Evolutionary conservation across 2,888 invertebrate species (phyloP), one percentile per base, ranked within the genome.

Genomic region (Drosophila pseudotakahashii): DNA sequence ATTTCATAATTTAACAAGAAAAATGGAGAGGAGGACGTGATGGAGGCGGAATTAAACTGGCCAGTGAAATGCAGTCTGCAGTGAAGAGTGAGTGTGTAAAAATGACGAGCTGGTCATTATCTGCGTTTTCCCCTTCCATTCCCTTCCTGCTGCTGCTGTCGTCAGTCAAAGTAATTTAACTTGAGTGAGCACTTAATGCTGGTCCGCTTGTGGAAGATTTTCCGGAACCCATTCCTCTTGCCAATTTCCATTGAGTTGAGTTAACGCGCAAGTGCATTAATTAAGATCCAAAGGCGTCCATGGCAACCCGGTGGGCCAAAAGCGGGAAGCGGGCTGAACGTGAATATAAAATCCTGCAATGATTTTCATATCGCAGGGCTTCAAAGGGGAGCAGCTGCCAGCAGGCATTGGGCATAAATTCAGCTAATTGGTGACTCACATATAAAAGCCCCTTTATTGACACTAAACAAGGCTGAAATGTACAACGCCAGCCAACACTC

Each of bases 251-350:
- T 66, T 68, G 70, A 45, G 72, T 57, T 61, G 75, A 64, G 77
- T 84, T 83, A 88, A 86, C 71, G 79, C 72, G 62, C 71, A 86
- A 88, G 76, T 83, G 87, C 87, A 88, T 88, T 88, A 88, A 84
- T 84, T 83, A 86, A 83, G 81, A 68, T 66, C 72, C 69, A 70
- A 84, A 77, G 75, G 77, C 55, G 34, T 44, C 66, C 76, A 75
- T 72, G 78, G 80, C 69, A 76, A 76, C 78, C 32, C 6, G 14
- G 42, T 19, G 42, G 42, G 23, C 14, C 2, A 14, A 3, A 9
- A 9, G 37, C 10, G 39, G 32, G 32, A 44, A 53, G 26, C 16
- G 45, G 44, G 44, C n/a, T 30, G 52, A 45, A 19, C 45, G n/a
- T 37, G 66, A 3, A 63, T 37, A 73, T 77, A 77, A 67, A 79